phyloP scores from a whole-genome alignment of 1,140 invertebrate species.

The Dendroctonus valens region DNA sequence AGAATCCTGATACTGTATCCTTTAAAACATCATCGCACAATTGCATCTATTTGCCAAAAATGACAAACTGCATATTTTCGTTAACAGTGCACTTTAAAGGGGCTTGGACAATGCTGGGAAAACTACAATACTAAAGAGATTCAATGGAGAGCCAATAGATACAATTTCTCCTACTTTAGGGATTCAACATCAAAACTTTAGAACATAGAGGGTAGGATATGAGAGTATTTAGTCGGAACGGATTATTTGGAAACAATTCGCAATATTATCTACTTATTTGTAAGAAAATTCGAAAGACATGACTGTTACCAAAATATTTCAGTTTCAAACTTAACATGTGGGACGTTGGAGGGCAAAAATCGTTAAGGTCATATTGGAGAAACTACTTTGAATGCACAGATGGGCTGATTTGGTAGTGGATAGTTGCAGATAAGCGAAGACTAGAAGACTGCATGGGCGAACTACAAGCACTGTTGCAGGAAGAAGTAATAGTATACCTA shows the following conservation, averaged over 20 bases:
- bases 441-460: constrained; percentile 87
- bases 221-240: too few relatives aligned
- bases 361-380: constrained; percentile 94
- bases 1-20: constrained; percentile 93
- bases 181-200: constrained; percentile 99
- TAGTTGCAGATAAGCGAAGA: constrained; percentile 88
- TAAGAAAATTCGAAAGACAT: too few relatives aligned
- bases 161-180: constrained; percentile 95
- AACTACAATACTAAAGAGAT: constrained; percentile 96
- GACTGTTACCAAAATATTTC: constrained; percentile 24
- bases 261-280: too few relatives aligned
- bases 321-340: constrained; percentile 94
- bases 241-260: too few relatives aligned
- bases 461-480: constrained; percentile 78
- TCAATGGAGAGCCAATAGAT: constrained; percentile 95
- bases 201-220: constrained; percentile 75
- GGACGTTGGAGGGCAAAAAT: constrained; percentile 99
- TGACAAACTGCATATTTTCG: constrained; percentile 19
- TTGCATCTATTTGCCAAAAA: constrained; percentile 13
- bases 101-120: constrained; percentile 99
- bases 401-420: constrained; percentile 99
- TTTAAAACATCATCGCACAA: constrained; percentile 40
- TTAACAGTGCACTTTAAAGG: constrained; percentile 54
- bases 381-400: constrained; percentile 99
- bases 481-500: constrained; percentile 64